phyloP scores from a whole-genome alignment of 1,140 invertebrate genomes.

The Conus betulinus region DNA sequence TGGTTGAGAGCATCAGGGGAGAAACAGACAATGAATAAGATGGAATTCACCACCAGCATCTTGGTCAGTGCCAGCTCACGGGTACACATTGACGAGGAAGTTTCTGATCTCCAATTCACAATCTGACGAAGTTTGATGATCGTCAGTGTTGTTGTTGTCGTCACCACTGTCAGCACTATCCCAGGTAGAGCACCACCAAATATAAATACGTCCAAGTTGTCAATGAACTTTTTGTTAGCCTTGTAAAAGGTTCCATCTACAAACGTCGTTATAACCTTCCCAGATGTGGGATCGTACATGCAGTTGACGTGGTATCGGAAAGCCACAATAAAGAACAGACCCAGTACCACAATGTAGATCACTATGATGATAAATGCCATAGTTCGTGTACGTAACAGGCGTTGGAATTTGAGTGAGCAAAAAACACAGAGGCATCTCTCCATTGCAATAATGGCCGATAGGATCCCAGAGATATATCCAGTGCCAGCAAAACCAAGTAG shows the following conservation, averaged over 20 bases:
- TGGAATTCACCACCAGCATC: constrained; percentile 8
- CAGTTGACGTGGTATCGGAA: background rate
- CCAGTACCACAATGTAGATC: background rate
- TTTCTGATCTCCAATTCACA: background rate
- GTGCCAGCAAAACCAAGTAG: background rate
- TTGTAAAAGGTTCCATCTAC: background rate
- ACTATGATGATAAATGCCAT: background rate
- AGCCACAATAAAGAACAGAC: background rate
- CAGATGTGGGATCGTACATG: background rate
- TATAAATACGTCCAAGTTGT: background rate
- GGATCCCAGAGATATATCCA: background rate
- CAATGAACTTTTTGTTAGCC: background rate
- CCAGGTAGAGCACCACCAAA: background rate
- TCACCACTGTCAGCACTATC: background rate
- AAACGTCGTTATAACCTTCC: no score
- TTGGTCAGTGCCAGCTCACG: constrained; percentile 8
- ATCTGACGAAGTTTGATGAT: background rate
- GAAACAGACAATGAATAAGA: constrained; percentile 18
- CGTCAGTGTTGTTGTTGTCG: background rate
- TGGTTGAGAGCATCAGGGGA: background rate
- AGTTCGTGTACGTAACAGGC: background rate
- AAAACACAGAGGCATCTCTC: background rate
- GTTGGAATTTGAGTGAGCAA: background rate
- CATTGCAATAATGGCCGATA: background rate
- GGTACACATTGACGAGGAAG: background rate